phyloP scores from a whole-genome alignment of 1,140 invertebrate species.

The Vanessa tameamea region DNA sequence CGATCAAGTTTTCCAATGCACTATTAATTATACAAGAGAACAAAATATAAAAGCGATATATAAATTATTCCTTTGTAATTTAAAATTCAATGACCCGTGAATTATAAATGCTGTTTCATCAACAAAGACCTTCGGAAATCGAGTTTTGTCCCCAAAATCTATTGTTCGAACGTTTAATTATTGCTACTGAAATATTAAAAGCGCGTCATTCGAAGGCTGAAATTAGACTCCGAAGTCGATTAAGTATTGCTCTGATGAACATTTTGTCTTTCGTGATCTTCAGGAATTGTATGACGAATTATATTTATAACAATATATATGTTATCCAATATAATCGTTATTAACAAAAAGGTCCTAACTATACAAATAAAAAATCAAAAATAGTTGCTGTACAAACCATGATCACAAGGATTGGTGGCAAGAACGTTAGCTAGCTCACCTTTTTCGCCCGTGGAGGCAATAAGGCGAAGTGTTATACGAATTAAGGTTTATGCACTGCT shows the following conservation, averaged over 20 bases:
- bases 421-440: too few species aligned
- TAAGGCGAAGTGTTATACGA: too few species aligned
- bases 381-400: too few species aligned
- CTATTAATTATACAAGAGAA: neutral
- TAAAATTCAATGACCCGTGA: conserved; percentile 32
- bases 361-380: too few species aligned
- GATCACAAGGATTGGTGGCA: too few species aligned
- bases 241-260: neutral
- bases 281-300: neutral
- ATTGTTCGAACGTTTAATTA: conserved; percentile 25
- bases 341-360: too few species aligned
- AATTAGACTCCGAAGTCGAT: conserved; percentile 13
- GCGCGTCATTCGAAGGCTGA: conserved; percentile 3
- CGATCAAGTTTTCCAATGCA: neutral
- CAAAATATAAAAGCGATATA: neutral
- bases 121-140: conserved; percentile 31
- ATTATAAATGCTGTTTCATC: conserved; percentile 33
- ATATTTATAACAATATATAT: neutral
- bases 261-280: neutral
- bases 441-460: too few species aligned
- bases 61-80: conserved; percentile 33
- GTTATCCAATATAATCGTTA: too few species aligned
- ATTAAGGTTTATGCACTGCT: too few species aligned
- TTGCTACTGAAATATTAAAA: conserved; percentile 22
- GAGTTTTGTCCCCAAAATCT: conserved; percentile 28